Evolutionary conservation across 2,888 invertebrate species (phyloP).

Genomic region (Alloscopus bannaensis): DNA sequence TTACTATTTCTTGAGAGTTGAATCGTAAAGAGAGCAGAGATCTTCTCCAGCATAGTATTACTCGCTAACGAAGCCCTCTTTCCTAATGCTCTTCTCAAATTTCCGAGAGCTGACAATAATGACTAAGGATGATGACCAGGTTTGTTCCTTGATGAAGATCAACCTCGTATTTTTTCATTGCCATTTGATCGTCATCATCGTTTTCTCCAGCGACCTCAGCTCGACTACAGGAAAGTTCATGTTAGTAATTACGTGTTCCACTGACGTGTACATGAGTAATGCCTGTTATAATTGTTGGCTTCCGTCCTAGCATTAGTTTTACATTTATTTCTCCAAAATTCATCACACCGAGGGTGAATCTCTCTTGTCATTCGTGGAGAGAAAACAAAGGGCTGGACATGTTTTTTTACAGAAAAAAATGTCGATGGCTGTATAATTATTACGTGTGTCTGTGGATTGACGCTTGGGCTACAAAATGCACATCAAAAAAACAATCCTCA

Average conservation of each 20-base stretch:
- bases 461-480: conserved; percentile 8
- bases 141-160: conserved; percentile 17
- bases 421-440: conserved; percentile 39
- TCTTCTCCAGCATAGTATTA: no score
- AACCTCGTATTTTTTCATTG: conserved; percentile 21
- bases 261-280: conserved; percentile 61
- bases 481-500: no score
- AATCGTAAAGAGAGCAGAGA: no score
- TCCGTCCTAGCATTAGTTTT: conserved; percentile 29
- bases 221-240: neutral
- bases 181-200: conserved; percentile 14
- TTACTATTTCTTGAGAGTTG: conserved; percentile 16
- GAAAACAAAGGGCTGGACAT: conserved; percentile 11
- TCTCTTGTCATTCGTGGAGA: conserved; percentile 36
- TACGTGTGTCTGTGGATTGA: conserved; percentile 24
- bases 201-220: conserved; percentile 30
- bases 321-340: neutral
- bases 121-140: conserved; percentile 4
- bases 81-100: conserved; percentile 46
- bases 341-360: neutral
- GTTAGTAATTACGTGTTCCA: conserved; percentile 54
- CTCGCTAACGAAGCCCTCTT: conserved; percentile 42
- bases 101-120: conserved; percentile 48
- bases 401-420: conserved; percentile 16
- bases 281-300: conserved; percentile 55